Conservation (phyloP, 2,797 vertebrate genomes). For the Artibeus jamaicensis region DNA sequence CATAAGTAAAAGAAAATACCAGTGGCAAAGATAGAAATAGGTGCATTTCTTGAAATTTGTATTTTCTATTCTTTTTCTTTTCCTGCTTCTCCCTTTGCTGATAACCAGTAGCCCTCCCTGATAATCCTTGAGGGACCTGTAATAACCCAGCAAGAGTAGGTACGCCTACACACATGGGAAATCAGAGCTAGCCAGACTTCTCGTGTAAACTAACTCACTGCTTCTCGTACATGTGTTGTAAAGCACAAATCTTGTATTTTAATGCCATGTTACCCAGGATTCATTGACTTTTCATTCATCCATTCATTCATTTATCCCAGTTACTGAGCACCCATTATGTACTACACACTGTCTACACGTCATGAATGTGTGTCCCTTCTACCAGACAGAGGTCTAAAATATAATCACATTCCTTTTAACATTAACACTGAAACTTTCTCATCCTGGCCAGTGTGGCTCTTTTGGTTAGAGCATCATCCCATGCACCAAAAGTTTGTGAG, state of each 20-base stretch:
- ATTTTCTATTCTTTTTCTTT: constrained; percentile 25
- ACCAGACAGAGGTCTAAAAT: neutral
- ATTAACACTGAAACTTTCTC: neutral
- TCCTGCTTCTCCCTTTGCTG: neutral
- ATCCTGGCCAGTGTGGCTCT: too few relatives aligned
- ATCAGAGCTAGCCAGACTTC: neutral
- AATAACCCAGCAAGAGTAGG: neutral
- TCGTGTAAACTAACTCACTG: neutral
- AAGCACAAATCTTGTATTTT: neutral
- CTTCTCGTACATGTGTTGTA: neutral
- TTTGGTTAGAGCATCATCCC: too few relatives aligned
- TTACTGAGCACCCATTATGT: neutral
- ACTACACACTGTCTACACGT: neutral
- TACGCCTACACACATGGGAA: neutral
- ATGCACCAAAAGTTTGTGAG: too few relatives aligned
- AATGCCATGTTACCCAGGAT: neutral
- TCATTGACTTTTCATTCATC: neutral
- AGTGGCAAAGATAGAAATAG: neutral
- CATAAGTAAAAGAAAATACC: neutral
- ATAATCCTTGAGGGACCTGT: neutral
- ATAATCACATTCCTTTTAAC: neutral
- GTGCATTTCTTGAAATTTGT: neutral
- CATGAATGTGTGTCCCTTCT: neutral
- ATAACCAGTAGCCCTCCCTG: neutral
- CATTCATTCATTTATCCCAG: neutral